Base-by-base conservation (phyloP, 2,113 vertebrate genomes). In the Montifringilla adamsi region DNA sequence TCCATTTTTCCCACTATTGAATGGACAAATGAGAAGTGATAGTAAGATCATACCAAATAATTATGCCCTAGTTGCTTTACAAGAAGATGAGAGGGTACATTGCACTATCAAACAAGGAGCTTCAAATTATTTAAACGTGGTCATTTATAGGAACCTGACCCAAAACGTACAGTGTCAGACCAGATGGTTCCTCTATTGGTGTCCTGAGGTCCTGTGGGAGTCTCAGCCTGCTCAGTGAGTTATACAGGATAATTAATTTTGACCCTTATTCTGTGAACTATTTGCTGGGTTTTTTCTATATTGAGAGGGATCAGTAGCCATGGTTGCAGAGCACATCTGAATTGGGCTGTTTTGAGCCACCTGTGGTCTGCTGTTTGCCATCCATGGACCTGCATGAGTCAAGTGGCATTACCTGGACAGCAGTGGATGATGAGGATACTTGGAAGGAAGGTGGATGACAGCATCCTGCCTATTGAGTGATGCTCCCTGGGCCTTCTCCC, bases 181-280 rank as follows among this genome's bases (percentile, higher is more conserved):
- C 93, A 96, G 83, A 84, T 95, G 94, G 76, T 64, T 77, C 2
- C 6, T 74, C 0, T 78, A 26, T n/a, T 72, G 55, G 22, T 84
- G 78, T 84, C 63, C 39, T 86, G 64, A 88, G 44, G 79, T 74
- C 90, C 76, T 81, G 13, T 84, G 83, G 86, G 92, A 84, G 31
- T 72, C 75, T 81, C 79, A 90, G 52, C 47, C 86, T 88, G 55
- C 55, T 64, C 47, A 41, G 14, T 70, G 56, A 85, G n/a, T 93
- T 69, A 27, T n/a, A 53, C 7, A 56, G 47, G 76, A 60, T 84
- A 55, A 86, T 77, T 74, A 88, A 70, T 84, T 63, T 63, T 83
- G 39, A 14, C 63, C n/a, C 52, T 84, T 68, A 64, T 43, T 80
- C 50, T 56, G 13, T 84, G 73, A 89, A 62, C 50, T 8, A 18